Conservation (phyloP, 2,888 invertebrate genomes). For the Parochlus steinenii region DNA sequence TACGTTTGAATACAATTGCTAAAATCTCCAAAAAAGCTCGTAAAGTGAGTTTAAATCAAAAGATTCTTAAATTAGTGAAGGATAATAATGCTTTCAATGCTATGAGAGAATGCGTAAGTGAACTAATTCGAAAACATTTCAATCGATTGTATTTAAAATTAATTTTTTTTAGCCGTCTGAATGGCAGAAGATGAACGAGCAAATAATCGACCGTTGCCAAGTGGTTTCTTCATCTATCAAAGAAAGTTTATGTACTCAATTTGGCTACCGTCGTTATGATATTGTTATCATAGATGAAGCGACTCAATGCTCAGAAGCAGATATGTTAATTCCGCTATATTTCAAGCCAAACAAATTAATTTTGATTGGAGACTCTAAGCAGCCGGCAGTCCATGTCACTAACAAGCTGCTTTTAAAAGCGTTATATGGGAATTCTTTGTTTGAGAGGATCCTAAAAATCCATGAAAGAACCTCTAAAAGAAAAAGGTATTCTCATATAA, state of each 20-base stretch:
- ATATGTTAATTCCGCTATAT: conserved; percentile 61
- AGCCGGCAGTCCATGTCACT: too few species aligned
- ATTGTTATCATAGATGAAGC: conserved; percentile 77
- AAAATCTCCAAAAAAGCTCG: conserved; percentile 40
- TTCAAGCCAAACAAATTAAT: conserved; percentile 58
- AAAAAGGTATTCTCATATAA: too few species aligned
- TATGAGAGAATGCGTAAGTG: conserved; percentile 4
- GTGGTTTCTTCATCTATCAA: not conserved
- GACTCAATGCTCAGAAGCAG: conserved; percentile 71
- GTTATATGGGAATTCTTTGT: conserved; percentile 4
- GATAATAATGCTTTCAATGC: conserved; percentile 15
- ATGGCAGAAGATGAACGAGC: conserved; percentile 18
- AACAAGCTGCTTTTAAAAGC: too few species aligned
- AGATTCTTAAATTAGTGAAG: conserved; percentile 32
- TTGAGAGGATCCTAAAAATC: not conserved
- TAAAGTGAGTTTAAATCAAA: conserved; percentile 36
- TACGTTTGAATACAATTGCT: conserved; percentile 47
- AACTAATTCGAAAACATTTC: conserved; percentile 9
- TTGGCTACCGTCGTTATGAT: conserved; percentile 21
- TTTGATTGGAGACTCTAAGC: conserved; percentile 75
- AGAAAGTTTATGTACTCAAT: not conserved
- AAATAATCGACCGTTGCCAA: conserved; percentile 14
- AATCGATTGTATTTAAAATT: too few species aligned
- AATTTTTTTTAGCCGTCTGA: too few species aligned
- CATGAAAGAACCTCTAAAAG: too few species aligned